Conservation (phyloP, 2,113 vertebrate species). For the Urocynchramus pylzowi region DNA sequence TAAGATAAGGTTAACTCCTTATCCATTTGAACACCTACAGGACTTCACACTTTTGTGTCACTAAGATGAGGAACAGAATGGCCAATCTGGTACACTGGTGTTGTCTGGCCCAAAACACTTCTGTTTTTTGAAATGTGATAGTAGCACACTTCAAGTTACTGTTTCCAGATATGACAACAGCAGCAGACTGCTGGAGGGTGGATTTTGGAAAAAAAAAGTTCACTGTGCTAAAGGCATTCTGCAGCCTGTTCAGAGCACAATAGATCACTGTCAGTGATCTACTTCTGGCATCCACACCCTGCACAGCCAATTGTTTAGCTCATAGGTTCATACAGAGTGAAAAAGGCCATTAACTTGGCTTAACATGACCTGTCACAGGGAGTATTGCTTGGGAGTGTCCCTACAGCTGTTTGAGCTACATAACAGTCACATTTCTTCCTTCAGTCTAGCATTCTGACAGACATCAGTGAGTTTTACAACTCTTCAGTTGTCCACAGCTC, state of each 20-base stretch:
- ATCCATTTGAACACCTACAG: background rate
- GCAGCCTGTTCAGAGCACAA: accelerated
- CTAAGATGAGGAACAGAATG: background rate
- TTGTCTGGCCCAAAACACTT: background rate
- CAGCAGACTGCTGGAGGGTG: accelerated
- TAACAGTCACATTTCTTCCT: background rate
- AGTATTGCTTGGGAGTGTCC: background rate
- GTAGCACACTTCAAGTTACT: background rate
- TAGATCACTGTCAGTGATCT: background rate
- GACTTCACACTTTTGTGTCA: background rate
- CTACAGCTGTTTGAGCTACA: background rate
- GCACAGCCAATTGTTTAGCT: background rate
- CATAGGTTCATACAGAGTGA: background rate
- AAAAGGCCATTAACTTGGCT: background rate
- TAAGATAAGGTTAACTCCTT: background rate
- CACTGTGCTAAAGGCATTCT: background rate
- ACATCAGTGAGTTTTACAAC: background rate
- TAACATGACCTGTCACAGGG: accelerated
- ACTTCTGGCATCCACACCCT: background rate
- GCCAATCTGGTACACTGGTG: background rate
- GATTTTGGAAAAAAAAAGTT: background rate
- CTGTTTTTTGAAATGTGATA: background rate
- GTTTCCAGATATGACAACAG: background rate
- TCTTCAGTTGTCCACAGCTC: background rate
- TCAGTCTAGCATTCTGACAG: background rate